A percentile compares a stretch with the other conserved stretches of the same genome.
These are phyloP conservation scores for Phytoseiulus persimilis DNA, from an alignment of 2,888 invertebrate species.

Conservation along the genomic window DNA sequence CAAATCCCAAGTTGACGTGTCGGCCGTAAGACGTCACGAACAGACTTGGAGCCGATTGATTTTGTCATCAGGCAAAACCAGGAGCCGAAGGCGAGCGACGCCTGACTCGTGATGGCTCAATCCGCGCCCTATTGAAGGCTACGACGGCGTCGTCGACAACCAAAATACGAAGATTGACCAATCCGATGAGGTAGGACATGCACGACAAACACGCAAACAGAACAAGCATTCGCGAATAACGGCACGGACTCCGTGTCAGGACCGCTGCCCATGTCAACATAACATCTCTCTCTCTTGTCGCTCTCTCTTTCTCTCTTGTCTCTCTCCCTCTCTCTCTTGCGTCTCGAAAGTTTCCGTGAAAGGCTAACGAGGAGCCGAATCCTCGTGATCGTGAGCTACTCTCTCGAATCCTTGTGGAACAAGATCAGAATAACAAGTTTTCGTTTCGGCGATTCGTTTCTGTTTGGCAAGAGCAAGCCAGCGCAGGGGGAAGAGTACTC, in stretches of 20 bases:
- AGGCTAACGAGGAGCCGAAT: too few species aligned
- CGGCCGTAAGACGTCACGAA: background rate
- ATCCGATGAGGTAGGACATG: background rate
- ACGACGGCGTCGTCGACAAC: background rate
- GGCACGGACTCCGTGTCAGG: too few species aligned
- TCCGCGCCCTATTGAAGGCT: background rate
- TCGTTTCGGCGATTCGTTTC: background rate
- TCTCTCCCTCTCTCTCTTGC: too few species aligned
- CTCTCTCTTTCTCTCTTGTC: too few species aligned
- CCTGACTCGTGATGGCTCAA: background rate
- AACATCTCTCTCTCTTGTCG: too few species aligned
- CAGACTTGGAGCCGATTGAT: background rate
- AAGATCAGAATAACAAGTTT: background rate
- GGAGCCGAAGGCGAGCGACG: background rate
- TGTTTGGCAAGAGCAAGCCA: background rate
- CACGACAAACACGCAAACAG: background rate
- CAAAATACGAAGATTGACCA: background rate
- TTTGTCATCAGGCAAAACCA: background rate
- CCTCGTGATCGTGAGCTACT: too few species aligned
- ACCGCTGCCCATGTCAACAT: too few species aligned
- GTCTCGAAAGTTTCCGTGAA: too few species aligned
- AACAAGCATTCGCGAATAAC: background rate
- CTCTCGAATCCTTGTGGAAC: background rate
- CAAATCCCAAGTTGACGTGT: background rate
- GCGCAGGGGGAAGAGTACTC: background rate